Evolutionary conservation across 2,113 vertebrate species (phyloP).

Genomic region (Harpagus bidentatus): DNA sequence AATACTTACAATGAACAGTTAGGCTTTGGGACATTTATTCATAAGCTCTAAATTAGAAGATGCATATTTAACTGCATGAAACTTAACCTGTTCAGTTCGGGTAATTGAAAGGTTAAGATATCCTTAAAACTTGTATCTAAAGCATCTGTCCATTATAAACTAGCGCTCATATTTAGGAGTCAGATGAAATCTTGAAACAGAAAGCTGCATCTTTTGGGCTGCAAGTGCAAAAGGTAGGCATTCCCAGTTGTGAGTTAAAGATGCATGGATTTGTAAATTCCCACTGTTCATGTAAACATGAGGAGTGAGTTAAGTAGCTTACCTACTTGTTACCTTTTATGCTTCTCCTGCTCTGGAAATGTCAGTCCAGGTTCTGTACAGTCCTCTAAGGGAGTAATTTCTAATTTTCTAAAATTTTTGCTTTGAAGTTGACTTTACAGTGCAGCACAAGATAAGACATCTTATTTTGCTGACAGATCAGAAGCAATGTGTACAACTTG

Average conservation of each 20-base stretch:
- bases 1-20: neutral
- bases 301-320: neutral
- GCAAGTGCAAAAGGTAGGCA: neutral
- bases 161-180: neutral
- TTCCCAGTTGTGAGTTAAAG: neutral
- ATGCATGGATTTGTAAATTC: neutral
- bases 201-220: neutral
- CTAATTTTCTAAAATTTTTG: neutral
- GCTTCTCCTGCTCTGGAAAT: conserved; percentile 1
- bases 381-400: neutral
- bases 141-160: neutral
- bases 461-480: neutral
- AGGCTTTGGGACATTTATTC: neutral
- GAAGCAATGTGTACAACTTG: neutral
- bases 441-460: neutral
- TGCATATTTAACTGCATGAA: neutral
- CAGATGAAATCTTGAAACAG: neutral
- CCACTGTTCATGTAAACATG: neutral
- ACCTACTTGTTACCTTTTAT: neutral
- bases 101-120: neutral
- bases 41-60: neutral
- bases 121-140: neutral
- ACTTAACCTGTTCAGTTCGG: neutral
- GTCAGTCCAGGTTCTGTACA: neutral
- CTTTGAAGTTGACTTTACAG: neutral